Evolutionary conservation across 2,113 vertebrate species (phyloP), one percentile per base, ranked within the genome.

Genomic region (mouse (Mus musculus)): DNA sequence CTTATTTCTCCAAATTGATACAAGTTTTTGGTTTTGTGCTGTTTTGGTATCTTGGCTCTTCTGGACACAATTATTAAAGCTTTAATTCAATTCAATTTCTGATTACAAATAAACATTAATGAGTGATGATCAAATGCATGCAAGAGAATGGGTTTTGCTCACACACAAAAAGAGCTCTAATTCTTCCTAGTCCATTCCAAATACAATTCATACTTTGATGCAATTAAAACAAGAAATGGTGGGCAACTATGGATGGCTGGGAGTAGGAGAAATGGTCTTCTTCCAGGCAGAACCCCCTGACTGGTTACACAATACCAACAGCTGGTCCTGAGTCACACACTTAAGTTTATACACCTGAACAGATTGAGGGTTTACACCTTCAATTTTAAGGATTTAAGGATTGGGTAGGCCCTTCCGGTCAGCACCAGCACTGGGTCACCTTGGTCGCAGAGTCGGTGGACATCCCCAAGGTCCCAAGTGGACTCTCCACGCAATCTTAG

Each of bases 161-260:
- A 54, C 28, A 93, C 52, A 65, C 42, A 42, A 42, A 49, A 49
- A 89, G 94, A 92, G 39, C 20, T 78, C 39, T 91, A 86, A 89
- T 93, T 88, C 17, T 89, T 11, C 17, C 26, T 46, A 76, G 7
- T 61, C 52, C 76, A 82, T 61, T 52, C 46, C 69, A 93, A 94
- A 80, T 22, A 75, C 73, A 82, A 69, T 54, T 93, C 56, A 81
- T 1, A 85, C 52, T 42, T 59, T 0, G 1, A 67, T 17, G 36
- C 13, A 71, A 33, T 65, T 88, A 85, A 90, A 84, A 59, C 63
- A 90, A 46, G 26, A 84, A 22, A 63, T 14, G 39, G 12, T 13
- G 17, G 3, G 36, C 36, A 39, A 39, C 22, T 26, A 26, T 24
- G 22, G 22, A 13, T 61, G 33, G 22, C 22, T 82, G 12, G 3